Evolutionary conservation across 2,113 vertebrate genomes (phyloP).

Genomic region (Daubentonia madagascariensis): DNA sequence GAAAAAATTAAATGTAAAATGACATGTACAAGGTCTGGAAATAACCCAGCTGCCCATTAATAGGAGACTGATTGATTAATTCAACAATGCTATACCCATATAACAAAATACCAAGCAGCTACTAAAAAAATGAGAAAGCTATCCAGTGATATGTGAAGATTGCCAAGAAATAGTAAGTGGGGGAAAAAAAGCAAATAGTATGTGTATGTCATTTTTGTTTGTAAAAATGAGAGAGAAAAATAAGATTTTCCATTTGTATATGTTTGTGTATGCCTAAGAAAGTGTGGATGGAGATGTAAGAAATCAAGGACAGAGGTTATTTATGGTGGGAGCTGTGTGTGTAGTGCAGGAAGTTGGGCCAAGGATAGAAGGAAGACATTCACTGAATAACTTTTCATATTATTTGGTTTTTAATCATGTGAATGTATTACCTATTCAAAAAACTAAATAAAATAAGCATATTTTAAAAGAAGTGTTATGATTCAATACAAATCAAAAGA

Average conservation of each 20-base stretch:
- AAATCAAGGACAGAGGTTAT: neutral
- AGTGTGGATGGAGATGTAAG: neutral
- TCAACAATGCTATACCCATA: neutral
- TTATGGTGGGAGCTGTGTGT: neutral
- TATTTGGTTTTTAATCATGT: slow-evolving; percentile 4
- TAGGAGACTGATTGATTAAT: neutral
- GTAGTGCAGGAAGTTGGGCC: neutral
- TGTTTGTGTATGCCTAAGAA: neutral
- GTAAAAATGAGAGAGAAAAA: slow-evolving; percentile 1
- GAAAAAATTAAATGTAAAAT: neutral
- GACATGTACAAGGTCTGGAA: neutral
- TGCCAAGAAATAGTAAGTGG: neutral
- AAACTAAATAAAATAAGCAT: slow-evolving; percentile 41
- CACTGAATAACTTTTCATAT: neutral
- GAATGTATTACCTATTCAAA: slow-evolving; percentile 31
- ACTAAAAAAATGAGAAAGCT: neutral
- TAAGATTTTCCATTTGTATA: neutral
- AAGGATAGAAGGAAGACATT: neutral
- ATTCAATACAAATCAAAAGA: neutral
- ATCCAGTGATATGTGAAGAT: neutral
- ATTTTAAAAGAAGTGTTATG: slow-evolving; percentile 35
- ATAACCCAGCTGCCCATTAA: neutral
- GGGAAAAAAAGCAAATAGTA: neutral
- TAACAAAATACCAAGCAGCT: neutral
- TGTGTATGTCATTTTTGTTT: neutral